Conservation (phyloP, 2,113 vertebrate genomes). For the Salvelinus alpinus region DNA sequence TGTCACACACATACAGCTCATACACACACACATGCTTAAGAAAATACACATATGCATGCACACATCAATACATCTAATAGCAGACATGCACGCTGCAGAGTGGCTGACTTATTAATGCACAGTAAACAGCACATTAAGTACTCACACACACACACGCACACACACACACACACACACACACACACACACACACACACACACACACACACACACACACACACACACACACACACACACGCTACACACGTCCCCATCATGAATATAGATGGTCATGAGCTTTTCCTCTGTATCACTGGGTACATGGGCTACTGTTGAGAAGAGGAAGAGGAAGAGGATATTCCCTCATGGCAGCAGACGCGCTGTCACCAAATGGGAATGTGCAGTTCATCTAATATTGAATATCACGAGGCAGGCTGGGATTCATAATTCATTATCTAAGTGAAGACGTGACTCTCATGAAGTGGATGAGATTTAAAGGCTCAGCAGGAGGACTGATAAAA, state of each 20-base stretch:
- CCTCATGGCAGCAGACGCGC: conserved; percentile 46
- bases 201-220: conserved; percentile 29
- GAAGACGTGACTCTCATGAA: conserved; percentile 69
- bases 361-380: conserved; percentile 69
- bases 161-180: conserved; percentile 35
- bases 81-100: neutral
- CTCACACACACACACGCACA: neutral
- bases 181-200: conserved; percentile 18
- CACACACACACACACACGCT: conserved; percentile 12
- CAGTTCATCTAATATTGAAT: conserved; percentile 75
- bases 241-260: conserved; percentile 58
- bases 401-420: conserved; percentile 63
- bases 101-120: neutral
- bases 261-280: conserved; percentile 66
- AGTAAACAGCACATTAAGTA: neutral
- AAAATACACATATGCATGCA: conserved; percentile 12
- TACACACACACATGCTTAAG: conserved; percentile 12
- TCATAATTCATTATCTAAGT: conserved; percentile 75
- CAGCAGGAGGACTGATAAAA: conserved; percentile 52
- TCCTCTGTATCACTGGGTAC: conserved; percentile 45
- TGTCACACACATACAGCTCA: neutral
- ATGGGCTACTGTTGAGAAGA: conserved; percentile 35
- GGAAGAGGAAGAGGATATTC: conserved; percentile 46
- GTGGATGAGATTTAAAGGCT: conserved; percentile 69
- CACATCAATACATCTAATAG: neutral